Evolutionary conservation across 1,140 invertebrate genomes (phyloP), one percentile per base, ranked within the genome.

Genomic region (Drosophila quadrilineata): DNA sequence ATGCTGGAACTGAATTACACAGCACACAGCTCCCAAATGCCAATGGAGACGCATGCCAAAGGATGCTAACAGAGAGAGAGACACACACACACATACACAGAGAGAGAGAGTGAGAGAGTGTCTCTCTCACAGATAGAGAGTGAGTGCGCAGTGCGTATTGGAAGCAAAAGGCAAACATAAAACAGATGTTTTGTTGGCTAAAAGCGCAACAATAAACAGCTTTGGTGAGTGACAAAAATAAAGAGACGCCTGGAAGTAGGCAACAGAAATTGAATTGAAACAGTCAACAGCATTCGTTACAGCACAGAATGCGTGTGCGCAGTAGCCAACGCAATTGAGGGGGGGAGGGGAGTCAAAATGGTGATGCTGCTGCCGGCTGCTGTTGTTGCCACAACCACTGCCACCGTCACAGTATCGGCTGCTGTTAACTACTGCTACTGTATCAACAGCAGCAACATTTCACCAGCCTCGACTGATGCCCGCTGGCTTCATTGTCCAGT

Each of bases 141-240:
- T 9, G 28, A 26, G 28, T 50, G 45, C 43, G 56, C 45, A 58
- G 14, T 14, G 22, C 28, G 36, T 29, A 22, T 69, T 84, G 77
- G 77, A 84, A 85, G 60, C 71, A 24, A 66, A 62, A 80, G 76
- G 52, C 79, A 84, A 84, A 84, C 77, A 84, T 69, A 71, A 84
- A 84, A 85, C 77, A 84, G 73, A 85, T 84, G 77, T 84, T 85
- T 54, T 54, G 17, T 10, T 46, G 35, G 53, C 10, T 59, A 79
- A 86, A 85, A 84, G 79, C 79, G 79, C 79, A 84, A 84, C 79
- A 82, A 82, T 84, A 65, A 64, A 70, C 68, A 45, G 36, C 16
- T 19, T n/a, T 24, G 41, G 5, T 16, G n/a, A n/a, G n/a, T n/a
- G n/a, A n/a, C n/a, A n/a, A n/a, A 43, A 12, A 2, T 29, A 17